phyloP scores from a whole-genome alignment of 2,888 invertebrate genomes.

The Yponomeuta plumbellus region DNA sequence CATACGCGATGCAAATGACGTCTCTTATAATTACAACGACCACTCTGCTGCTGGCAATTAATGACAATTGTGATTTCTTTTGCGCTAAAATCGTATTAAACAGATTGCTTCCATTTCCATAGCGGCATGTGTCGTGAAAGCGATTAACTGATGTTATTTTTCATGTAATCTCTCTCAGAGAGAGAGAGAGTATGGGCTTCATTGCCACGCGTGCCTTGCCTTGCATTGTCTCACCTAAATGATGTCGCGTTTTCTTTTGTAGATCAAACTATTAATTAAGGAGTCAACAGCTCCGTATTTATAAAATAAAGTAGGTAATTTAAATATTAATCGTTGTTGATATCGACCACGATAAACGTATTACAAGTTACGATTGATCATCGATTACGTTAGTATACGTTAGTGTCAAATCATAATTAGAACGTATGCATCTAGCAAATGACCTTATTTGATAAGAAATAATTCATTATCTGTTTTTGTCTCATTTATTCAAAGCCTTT shows the following conservation, averaged over 20 bases:
- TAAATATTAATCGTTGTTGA: not conserved
- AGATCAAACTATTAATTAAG: too few species aligned
- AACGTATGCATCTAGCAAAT: constrained; percentile 28
- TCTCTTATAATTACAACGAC: constrained; percentile 7
- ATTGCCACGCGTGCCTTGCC: too few species aligned
- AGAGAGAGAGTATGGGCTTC: too few species aligned
- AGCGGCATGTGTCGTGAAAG: not conserved
- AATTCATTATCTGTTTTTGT: constrained; percentile 41
- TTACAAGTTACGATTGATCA: constrained; percentile 29
- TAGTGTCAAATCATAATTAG: constrained; percentile 60
- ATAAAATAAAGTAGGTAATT: too few species aligned
- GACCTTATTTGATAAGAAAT: constrained; percentile 53
- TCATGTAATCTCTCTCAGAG: too few species aligned
- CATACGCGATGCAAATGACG: not conserved
- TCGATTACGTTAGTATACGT: constrained; percentile 52
- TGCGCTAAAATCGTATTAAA: not conserved
- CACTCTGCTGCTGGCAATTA: constrained; percentile 2
- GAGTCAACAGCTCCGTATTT: too few species aligned
- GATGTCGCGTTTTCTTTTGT: too few species aligned
- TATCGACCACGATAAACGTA: not conserved
- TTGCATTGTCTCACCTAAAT: too few species aligned
- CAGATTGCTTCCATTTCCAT: not conserved
- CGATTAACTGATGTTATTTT: too few species aligned
- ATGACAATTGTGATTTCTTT: constrained; percentile 9
- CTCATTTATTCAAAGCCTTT: constrained; percentile 34